Base-by-base conservation (phyloP, 1,140 invertebrate genomes). In the Tetraneura akinire region DNA sequence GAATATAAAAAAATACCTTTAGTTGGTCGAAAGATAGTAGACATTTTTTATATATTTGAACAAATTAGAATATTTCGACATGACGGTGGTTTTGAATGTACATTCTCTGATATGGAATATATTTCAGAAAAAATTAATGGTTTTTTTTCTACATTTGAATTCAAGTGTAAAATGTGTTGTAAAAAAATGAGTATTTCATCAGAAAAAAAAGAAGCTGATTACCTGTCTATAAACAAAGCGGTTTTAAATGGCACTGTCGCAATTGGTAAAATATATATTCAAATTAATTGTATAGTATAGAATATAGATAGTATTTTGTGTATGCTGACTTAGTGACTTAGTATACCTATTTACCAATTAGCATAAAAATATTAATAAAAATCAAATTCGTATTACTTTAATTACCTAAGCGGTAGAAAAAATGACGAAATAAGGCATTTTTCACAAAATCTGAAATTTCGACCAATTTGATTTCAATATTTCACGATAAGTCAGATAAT, bases 221-320 rank as follows among this genome's bases (percentile, higher is more conserved):
- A 66, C 45, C 21, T 68, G n/a, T 45, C 64, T 21, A 68, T 45
- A 42, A 68, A 68, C 21, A 45, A 68, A 45, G 64, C 60, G 32
- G 37, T 23, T 68, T 37, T 66, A 66, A 66, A 42, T 42, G 29
- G 29, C 29, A 42, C 62, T 42, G 37, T 66, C 3, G 29, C 62
- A 60, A 60, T 60, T 29, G 55, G 55, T 60, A 60, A 60, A 26
- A n/a, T n/a, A n/a, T n/a, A n/a, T n/a, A n/a, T n/a, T n/a, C n/a
- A n/a, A n/a, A n/a, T n/a, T n/a, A n/a, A n/a, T n/a, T n/a, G n/a
- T n/a, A n/a, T n/a, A n/a, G n/a, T n/a, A n/a, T n/a, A n/a, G n/a
- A n/a, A n/a, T n/a, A n/a, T n/a, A n/a, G n/a, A n/a, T n/a, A n/a
- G n/a, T n/a, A n/a, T n/a, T n/a, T n/a, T n/a, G n/a, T n/a, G n/a